Evolutionary conservation across 37 sponge, comb jelly and placozoan genomes (phyloP).

Genomic region (Spongilla lacustris): DNA sequence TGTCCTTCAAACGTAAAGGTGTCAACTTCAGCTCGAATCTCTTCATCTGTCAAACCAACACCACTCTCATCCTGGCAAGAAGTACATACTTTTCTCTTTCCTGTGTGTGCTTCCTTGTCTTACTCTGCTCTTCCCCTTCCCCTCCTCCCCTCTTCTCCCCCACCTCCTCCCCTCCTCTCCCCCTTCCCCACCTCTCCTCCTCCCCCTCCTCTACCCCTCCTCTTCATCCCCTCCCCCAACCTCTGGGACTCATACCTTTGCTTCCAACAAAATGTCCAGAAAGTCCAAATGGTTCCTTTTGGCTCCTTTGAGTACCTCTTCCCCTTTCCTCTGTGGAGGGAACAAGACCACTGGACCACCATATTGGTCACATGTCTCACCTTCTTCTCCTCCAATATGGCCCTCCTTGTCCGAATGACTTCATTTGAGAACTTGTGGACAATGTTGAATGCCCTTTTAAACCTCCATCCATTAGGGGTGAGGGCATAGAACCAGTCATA

Average conservation of each 20-base stretch:
- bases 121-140: not conserved
- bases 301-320: conserved; percentile 10
- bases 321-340: not conserved
- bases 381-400: conserved; percentile 38
- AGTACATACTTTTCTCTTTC: not conserved
- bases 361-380: not conserved
- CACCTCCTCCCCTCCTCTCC: too few relatives aligned
- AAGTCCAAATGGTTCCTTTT: conserved; percentile 73
- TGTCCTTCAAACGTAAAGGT: conserved; percentile 97
- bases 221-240: too few relatives aligned
- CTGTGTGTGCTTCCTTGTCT: not conserved
- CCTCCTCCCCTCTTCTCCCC: not conserved
- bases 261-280: conserved; percentile 75
- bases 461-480: conserved; percentile 39
- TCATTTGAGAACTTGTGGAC: conserved; percentile 82
- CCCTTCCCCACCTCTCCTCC: too few relatives aligned
- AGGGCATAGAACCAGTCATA: conserved; percentile 63
- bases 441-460: conserved; percentile 31
- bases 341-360: not conserved
- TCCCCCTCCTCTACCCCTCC: too few relatives aligned
- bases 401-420: conserved; percentile 59
- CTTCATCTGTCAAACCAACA: conserved; percentile 42
- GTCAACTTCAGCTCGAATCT: conserved; percentile 92
- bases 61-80: not conserved
- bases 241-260: conserved; percentile 58